Evolutionary conservation across 2,113 vertebrate genomes (phyloP), one percentile per base, ranked within the genome.

Genomic region (Melanostigma gelatinosum): DNA sequence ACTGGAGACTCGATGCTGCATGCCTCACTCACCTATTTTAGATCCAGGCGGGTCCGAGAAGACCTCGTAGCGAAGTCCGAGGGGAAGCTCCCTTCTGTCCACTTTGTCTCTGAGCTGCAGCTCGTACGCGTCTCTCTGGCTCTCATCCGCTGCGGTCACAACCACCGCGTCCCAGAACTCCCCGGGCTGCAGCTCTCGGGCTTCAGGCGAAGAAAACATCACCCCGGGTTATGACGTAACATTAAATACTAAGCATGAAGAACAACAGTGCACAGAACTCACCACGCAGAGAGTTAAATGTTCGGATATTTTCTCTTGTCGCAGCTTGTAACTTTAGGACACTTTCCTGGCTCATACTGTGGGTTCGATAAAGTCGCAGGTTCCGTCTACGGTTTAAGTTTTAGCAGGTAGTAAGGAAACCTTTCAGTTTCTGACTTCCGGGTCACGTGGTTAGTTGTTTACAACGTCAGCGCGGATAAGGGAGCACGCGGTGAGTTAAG

Each of bases 101-200:
- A 96, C 84, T 85, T 99, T 98, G 71, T 91, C 90, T 1, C 85
- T 80, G 36, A 99, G 91, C 88, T 98, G 97, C 76, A 94, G 91
- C 84, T 95, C 94, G 27, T 97, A 99, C 0, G 94, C 95, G n/a
- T 85, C 82, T 82, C 91, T 96, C 89, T 99, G 98, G 55, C 92
- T 90, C 75, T 87, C 91, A 82, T 99, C 97, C 58, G 92, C 95
- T 3, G 97, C 96, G 42, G 96, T 97, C 82, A 99, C 88, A 42
- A 91, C 95, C 83, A 97, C 96, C 54, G 95, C 85, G 54, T 98
- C 97, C 97, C 97, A 98, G 69, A 97, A 97, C 85, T 93, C 89
- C 10, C 94, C 94, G 6, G 89, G 4, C 27, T 72, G 60, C 34
- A 95, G 92, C 34, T 87, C 77, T 74, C 77, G 90, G 50, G 96